Evolutionary conservation across 2,797 vertebrate species (phyloP).

Genomic region (Loris lydekkerianus): DNA sequence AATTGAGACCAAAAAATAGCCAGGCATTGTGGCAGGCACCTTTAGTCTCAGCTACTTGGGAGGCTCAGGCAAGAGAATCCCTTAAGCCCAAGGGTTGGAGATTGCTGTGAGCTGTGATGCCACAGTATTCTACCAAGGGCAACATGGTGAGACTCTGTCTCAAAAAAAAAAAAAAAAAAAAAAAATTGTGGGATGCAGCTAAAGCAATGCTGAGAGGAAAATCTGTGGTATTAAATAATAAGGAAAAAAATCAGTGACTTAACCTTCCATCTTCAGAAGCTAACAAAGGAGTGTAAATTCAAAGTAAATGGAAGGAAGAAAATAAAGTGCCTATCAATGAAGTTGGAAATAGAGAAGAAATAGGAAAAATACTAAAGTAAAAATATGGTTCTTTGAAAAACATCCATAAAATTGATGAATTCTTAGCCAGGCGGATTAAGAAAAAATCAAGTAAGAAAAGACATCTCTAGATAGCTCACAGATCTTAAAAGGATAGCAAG

Average conservation of each 20-base stretch:
- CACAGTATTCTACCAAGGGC: too few relatives aligned
- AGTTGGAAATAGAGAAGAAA: not conserved
- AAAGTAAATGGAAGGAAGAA: not conserved
- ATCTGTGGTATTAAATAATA: not conserved
- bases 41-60: too few relatives aligned
- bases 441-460: not conserved
- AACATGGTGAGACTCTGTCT: too few relatives aligned
- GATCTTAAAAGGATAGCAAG: not conserved
- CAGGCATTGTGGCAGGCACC: too few relatives aligned
- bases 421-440: not conserved
- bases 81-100: too few relatives aligned
- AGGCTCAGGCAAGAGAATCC: too few relatives aligned
- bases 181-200: not conserved
- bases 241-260: not conserved
- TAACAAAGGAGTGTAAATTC: not conserved
- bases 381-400: not conserved
- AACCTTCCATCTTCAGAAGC: not conserved
- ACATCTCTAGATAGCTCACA: not conserved
- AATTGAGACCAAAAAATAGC: too few relatives aligned
- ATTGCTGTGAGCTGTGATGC: too few relatives aligned
- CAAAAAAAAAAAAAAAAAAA: too few relatives aligned
- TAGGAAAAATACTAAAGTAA: not conserved
- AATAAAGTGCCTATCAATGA: not conserved
- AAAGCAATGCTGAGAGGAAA: not conserved
- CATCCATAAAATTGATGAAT: not conserved